Evolutionary conservation across 2,797 vertebrate species (phyloP), one percentile per base, ranked within the genome.

Genomic region (Ammospiza maritima): DNA sequence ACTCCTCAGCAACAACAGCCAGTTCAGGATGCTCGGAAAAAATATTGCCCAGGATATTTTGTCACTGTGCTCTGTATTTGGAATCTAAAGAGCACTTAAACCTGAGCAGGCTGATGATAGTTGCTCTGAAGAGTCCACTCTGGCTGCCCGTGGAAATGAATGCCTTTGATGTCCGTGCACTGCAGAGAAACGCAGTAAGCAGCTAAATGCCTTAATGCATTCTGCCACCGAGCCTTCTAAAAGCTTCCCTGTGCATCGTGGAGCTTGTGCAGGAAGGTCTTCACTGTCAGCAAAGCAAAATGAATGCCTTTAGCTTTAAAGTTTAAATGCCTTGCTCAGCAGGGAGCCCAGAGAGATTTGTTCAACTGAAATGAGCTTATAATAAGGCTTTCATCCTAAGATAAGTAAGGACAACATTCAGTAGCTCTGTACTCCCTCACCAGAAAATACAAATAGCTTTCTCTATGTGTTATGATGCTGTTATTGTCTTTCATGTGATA

Each of bases 301-400:
- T 87, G 93, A 97, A 97, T 96, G 96, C 96, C 95, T 97, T 96
- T 94, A 77, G 87, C 97, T 97, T 97, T 96, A 94, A 97, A 97
- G 97, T 97, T 97, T 97, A 98, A 98, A 98, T 96, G 97, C 92
- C 95, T 95, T 96, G 93, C 96, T 97, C 96, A 96, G 97, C 93
- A 88, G 96, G 96, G 92, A 97, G 89, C 91, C 97, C 93, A 93
- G 90, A 97, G 96, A 97, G 97, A 97, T 98, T 97, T 97, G 95
- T 96, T 97, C 97, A 97, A 81, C 96, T 97, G 96, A 98, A 97
- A 97, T 98, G 96, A 97, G 96, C 84, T 98, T 98, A 97, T 97
- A 97, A 97, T 98, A 97, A 97, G 96, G 94, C 96, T 97, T 98
- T 97, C 95, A 95, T 97, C 96, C 95, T 96, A 97, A 97, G 96